A percentile compares a stretch with the other conserved stretches of the same genome.
phyloP scores from a whole-genome alignment of 2,113 vertebrate species.

The Nansenia antarctica region DNA sequence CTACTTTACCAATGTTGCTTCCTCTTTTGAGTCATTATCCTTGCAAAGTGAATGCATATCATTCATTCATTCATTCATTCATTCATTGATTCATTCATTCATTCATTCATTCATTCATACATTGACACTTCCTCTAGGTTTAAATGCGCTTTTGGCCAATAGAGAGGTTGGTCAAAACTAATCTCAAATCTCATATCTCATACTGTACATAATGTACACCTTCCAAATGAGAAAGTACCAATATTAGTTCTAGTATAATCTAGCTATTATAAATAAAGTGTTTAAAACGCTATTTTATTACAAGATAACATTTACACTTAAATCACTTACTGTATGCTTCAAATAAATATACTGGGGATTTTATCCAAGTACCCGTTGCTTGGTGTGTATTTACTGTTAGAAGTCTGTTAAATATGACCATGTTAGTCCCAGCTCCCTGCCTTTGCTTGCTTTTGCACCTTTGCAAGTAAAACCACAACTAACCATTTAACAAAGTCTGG shows the following conservation, averaged over 20 bases:
- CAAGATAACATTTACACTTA: background rate
- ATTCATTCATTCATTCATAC: no score
- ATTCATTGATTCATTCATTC: no score
- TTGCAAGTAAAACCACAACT: constrained; percentile 8
- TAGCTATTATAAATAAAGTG: background rate
- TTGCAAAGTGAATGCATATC: background rate
- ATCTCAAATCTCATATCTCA: background rate
- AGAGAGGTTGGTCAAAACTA: background rate
- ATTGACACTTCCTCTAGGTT: no score
- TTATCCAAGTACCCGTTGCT: background rate
- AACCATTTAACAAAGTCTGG: constrained; percentile 35
- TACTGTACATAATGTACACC: background rate
- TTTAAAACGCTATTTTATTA: background rate
- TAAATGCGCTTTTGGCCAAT: no score
- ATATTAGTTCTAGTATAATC: background rate
- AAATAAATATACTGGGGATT: background rate
- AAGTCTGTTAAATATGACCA: no score
- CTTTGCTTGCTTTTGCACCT: constrained; percentile 41
- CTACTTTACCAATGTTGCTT: background rate
- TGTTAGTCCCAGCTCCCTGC: background rate
- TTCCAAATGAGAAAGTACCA: background rate
- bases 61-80: no score
- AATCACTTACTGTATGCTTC: background rate
- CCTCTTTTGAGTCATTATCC: background rate
- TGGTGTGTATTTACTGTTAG: no score